Evolutionary conservation across 2,113 vertebrate species (phyloP), one percentile per base, ranked within the genome.

Genomic region (Laterallus jamaicensis): DNA sequence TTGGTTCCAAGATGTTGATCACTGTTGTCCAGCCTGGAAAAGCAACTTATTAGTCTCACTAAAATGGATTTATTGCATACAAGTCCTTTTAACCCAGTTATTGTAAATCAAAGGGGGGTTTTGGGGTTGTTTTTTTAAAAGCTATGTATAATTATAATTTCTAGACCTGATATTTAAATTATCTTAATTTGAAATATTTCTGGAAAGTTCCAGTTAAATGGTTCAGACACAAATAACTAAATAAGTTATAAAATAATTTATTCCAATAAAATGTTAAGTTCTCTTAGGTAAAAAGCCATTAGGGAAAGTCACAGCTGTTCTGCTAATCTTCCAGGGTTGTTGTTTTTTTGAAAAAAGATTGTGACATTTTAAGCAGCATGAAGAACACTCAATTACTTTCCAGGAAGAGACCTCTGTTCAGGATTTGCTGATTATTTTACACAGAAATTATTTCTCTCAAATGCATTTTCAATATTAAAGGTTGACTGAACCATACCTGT

Each of bases 1-100:
- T 94, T 92, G 73, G 24, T 88, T 95, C 76, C 21, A 64, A 92
- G 80, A 79, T 88, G 82, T 75, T 82, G 82, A 68, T 90, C 32
- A 8, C 71, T 82, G 35, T 42, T 13, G 4, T 84, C 49, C 5
- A 2, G 20, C 44, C 58, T 68, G 74, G 59, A 66, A 88, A 91
- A 74, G 49, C 37, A 59, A 40, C 15, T 15, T 47, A 74, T n/a
- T 39, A 86, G 37, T 71, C 55, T 42, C 56, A 55, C 22, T 77
- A 70, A 88, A 91, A 63, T 13, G 59, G 60, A 64, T 55, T 84
- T 49, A 66, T 82, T 88, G 39, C 13, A 42, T 90, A 67, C 70
- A 25, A 80, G n/a, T 17, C 64, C 50, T 87, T 85, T 49, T 49
- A 49, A 49, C 44, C 39, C 11, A 50, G 35, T 31, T 42, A 50